Evolutionary conservation across 2,888 invertebrate genomes (phyloP).

Genomic region (Tortricodes alternella): DNA sequence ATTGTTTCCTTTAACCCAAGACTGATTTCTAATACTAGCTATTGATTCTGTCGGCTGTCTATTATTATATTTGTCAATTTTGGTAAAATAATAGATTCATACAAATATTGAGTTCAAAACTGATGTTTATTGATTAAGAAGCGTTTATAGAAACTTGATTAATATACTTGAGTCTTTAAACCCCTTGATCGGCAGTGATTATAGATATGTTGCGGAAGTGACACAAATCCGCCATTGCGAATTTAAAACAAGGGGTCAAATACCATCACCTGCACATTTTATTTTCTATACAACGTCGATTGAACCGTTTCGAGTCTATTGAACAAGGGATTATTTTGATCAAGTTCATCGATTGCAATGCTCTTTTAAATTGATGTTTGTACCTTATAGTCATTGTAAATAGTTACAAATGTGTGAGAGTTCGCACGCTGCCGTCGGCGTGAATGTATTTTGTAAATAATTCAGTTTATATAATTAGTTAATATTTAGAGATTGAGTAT

Average conservation of each 20-base stretch:
- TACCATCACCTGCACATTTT: background rate
- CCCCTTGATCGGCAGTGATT: background rate
- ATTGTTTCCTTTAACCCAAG: constrained; percentile 74
- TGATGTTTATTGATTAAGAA: constrained; percentile 24
- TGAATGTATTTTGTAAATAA: constrained; percentile 79
- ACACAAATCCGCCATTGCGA: background rate
- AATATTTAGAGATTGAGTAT: constrained; percentile 75
- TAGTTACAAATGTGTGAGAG: constrained; percentile 73
- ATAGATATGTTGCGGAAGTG: background rate
- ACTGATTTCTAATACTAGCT: constrained; percentile 70
- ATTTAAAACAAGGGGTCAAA: background rate
- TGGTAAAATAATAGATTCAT: constrained; percentile 8
- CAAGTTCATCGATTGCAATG: constrained; percentile 78
- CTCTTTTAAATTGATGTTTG: constrained; percentile 73
- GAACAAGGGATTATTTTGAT: constrained; percentile 77
- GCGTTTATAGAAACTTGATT: constrained; percentile 6
- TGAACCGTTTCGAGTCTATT: constrained; percentile 46
- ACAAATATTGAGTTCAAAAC: constrained; percentile 13
- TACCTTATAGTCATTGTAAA: constrained; percentile 78
- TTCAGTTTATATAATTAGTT: constrained; percentile 71
- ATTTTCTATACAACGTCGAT: constrained; percentile 19
- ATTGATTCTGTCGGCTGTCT: constrained; percentile 53
- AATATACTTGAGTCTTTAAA: background rate
- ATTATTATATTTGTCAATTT: constrained; percentile 18
- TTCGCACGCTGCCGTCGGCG: constrained; percentile 63